These are phyloP conservation scores for Suncus etruscus DNA, from an alignment of 2,113 vertebrate genomes.

Conservation along the genomic window DNA sequence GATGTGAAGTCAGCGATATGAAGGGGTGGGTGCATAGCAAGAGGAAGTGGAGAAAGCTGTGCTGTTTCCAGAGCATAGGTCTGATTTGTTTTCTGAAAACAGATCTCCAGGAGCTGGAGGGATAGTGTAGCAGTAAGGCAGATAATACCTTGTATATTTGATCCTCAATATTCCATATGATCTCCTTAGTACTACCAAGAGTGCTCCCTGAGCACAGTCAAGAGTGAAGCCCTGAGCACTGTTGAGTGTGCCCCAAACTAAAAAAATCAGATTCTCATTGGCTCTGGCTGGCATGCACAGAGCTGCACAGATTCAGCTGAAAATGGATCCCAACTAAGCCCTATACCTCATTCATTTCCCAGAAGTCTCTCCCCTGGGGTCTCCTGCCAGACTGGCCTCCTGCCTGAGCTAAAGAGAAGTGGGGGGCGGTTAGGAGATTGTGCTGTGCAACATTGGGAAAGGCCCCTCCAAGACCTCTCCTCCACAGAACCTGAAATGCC, in stretches of 20 bases:
- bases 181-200: no score
- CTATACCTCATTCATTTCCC: not conserved
- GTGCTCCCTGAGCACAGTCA: no score
- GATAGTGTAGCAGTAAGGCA: no score
- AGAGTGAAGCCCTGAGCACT: no score
- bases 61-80: no score
- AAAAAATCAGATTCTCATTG: fast-evolving
- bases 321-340: not conserved
- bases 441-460: not conserved
- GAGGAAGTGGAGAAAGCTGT: no score
- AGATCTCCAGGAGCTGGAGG: no score
- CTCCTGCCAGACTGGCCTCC: not conserved
- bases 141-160: no score
- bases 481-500: slow-evolving; percentile 71
- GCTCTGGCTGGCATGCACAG: not conserved
- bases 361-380: not conserved
- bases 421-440: not conserved
- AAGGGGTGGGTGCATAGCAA: no score
- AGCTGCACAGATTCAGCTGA: not conserved
- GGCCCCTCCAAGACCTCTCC: slow-evolving; percentile 57
- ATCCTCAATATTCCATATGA: no score
- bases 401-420: not conserved
- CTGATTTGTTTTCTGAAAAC: no score
- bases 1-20: not conserved
- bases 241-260: no score